A percentile compares a stretch with the other conserved stretches of the same genome.
These are phyloP conservation scores for Morus bassanus DNA, from an alignment of 2,797 vertebrate genomes.

Conservation along the genomic window DNA sequence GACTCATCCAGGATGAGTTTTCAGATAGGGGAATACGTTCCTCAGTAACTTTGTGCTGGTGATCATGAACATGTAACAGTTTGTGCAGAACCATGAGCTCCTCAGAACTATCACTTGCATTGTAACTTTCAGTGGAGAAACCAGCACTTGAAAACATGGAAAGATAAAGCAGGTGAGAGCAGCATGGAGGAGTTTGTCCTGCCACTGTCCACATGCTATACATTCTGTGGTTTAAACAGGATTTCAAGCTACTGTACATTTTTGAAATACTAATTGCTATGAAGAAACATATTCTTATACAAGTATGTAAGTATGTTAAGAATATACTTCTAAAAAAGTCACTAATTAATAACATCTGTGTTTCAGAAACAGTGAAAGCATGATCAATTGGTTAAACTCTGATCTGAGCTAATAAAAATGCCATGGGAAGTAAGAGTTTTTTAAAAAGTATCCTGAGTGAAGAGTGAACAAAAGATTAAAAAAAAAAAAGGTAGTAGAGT, in stretches of 20 bases:
- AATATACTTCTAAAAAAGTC: background rate
- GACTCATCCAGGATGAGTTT: background rate
- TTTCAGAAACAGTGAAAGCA: background rate
- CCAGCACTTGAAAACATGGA: background rate
- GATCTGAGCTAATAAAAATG: conserved; percentile 43
- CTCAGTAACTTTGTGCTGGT: background rate
- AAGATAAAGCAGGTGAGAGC: background rate
- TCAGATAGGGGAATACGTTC: background rate
- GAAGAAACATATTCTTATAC: background rate
- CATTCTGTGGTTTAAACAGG: background rate
- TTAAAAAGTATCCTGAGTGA: background rate
- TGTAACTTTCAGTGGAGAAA: background rate
- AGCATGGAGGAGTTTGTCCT: background rate
- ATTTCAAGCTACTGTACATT: background rate
- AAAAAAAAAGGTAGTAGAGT: background rate
- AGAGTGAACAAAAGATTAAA: background rate
- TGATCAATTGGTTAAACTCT: background rate
- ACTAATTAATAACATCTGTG: background rate
- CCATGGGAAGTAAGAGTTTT: background rate
- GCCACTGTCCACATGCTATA: background rate
- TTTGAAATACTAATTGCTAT: background rate
- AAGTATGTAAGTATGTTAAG: background rate
- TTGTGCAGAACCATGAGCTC: background rate
- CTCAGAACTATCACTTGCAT: background rate
- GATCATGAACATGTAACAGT: background rate